phyloP scores from a whole-genome alignment of 30 jellyfish, hydroid and myxozoan genomes.

The Aurelia sp. region DNA sequence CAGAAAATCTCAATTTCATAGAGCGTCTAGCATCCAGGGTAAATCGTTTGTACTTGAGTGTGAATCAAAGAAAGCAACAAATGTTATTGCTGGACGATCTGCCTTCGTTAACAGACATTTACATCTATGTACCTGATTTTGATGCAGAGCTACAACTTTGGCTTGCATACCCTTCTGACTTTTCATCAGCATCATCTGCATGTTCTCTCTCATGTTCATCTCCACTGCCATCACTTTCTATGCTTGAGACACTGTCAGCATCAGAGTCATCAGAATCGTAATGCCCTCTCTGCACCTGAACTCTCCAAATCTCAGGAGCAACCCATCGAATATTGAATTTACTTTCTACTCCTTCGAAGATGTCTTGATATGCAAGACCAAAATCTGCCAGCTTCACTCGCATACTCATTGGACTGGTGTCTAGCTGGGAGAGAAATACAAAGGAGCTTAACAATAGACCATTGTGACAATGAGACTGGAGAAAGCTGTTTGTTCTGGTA shows the following conservation, averaged over 20 bases:
- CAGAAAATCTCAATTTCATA: too few species aligned
- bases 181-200: background rate
- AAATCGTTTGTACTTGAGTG: too few species aligned
- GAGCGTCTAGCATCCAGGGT: too few species aligned
- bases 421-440: conserved; percentile 47
- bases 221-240: conserved; percentile 22
- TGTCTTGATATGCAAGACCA: conserved; percentile 75
- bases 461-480: too few species aligned
- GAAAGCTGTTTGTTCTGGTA: too few species aligned
- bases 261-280: conserved; percentile 16
- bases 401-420: conserved; percentile 80
- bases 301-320: conserved; percentile 79
- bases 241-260: conserved; percentile 8
- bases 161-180: background rate
- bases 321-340: conserved; percentile 77
- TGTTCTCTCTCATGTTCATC: background rate
- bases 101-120: too few species aligned
- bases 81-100: too few species aligned
- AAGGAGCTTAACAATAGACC: too few species aligned
- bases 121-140: background rate
- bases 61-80: too few species aligned
- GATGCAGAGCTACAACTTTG: conserved; percentile 16
- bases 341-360: conserved; percentile 64
- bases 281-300: background rate
- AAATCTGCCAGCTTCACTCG: conserved; percentile 82